A percentile compares a stretch with the other conserved stretches of the same genome.
phyloP scores from a whole-genome alignment of 2,888 invertebrate species.

The Phalera bucephala region DNA sequence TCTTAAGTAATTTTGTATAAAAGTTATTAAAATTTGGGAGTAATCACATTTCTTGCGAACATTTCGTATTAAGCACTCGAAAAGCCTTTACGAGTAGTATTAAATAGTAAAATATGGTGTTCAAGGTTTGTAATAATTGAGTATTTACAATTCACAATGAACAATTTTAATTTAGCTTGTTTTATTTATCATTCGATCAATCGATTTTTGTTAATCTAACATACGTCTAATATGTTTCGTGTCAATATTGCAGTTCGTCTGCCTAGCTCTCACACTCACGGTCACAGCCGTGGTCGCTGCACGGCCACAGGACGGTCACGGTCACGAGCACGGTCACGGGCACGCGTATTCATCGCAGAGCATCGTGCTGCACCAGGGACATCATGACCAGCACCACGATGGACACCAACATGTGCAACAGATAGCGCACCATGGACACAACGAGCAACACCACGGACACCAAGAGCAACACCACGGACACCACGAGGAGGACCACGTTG shows the following conservation, averaged over 20 bases:
- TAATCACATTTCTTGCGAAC: slow-evolving; percentile 4
- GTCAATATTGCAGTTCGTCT: background rate
- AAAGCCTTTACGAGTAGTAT: background rate
- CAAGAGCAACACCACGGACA: no score
- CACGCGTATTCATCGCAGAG: slow-evolving; percentile 50
- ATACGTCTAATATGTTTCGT: no score
- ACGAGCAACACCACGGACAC: slow-evolving; percentile 8
- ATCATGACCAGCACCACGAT: slow-evolving; percentile 18
- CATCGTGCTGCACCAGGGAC: slow-evolving; percentile 42
- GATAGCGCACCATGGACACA: slow-evolving; percentile 2
- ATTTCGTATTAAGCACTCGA: slow-evolving; percentile 2
- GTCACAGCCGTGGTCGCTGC: background rate
- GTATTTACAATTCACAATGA: background rate
- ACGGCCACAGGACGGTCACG: slow-evolving; percentile 14
- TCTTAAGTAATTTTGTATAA: slow-evolving; percentile 22
- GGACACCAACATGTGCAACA: slow-evolving; percentile 13
- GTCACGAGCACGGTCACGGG: slow-evolving; percentile 39
- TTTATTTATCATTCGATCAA: no score
- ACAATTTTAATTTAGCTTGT: background rate
- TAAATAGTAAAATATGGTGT: slow-evolving; percentile 7
- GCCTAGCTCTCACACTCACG: background rate
- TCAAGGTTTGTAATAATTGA: slow-evolving; percentile 14
- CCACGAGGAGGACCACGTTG: slow-evolving; percentile 9
- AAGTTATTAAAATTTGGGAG: slow-evolving; percentile 11
- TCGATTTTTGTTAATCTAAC: no score